Conservation (phyloP, 2,888 invertebrate species). For the Polydrusus pterygomalis region DNA sequence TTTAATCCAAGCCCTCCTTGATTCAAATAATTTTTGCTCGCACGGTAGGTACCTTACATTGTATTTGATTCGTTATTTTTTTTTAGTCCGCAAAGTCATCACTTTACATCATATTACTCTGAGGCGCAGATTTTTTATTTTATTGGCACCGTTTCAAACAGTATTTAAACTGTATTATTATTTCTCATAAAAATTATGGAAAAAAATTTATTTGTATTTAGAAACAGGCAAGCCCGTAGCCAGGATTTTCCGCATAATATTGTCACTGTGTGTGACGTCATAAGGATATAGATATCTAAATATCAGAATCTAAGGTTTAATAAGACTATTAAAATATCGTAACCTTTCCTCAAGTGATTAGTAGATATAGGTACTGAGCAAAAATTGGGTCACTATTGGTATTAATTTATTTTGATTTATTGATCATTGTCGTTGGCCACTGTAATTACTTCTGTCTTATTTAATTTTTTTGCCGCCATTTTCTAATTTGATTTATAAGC, state of each 20-base stretch:
- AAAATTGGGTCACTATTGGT: constrained; percentile 18
- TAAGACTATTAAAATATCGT: constrained; percentile 29
- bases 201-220: too few relatives aligned
- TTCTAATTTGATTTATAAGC: constrained; percentile 13
- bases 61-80: too few relatives aligned
- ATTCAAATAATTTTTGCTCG: too few relatives aligned
- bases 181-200: too few relatives aligned
- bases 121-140: too few relatives aligned
- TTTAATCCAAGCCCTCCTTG: too few relatives aligned
- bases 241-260: constrained; percentile 1
- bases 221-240: too few relatives aligned
- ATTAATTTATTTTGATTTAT: constrained; percentile 43
- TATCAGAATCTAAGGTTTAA: constrained; percentile 4
- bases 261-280: constrained; percentile 24
- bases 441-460: constrained; percentile 33
- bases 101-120: too few relatives aligned
- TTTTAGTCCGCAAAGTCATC: too few relatives aligned
- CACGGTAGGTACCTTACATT: too few relatives aligned
- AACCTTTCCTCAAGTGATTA: constrained; percentile 29
- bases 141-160: too few relatives aligned
- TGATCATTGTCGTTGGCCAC: constrained; percentile 35
- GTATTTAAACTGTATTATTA: too few relatives aligned
- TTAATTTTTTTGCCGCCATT: constrained; percentile 3
- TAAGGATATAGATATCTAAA: constrained; percentile 28
- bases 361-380: constrained; percentile 3